Evolutionary conservation across 2,888 invertebrate genomes (phyloP).

Genomic region (Macaria notata): DNA sequence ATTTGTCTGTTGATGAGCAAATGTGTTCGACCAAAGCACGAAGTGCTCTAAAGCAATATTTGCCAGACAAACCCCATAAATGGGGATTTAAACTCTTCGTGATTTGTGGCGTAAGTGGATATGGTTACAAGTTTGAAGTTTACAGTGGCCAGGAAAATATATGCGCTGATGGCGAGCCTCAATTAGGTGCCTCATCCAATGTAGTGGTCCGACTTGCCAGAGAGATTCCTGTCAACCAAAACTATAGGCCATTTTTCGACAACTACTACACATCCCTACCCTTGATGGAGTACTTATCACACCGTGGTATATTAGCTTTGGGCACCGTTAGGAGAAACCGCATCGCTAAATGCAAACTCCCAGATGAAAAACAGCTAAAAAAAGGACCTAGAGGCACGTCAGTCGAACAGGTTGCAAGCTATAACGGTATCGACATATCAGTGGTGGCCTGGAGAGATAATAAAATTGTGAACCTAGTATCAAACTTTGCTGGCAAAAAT

Average conservation of each 20-base stretch:
- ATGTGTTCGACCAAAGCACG: slow-evolving; percentile 1
- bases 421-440: too few relatives aligned
- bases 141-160: not conserved
- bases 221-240: not conserved
- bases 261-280: not conserved
- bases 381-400: too few relatives aligned
- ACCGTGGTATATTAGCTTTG: not conserved
- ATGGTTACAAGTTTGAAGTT: not conserved
- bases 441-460: too few relatives aligned
- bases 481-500: too few relatives aligned
- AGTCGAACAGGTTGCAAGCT: too few relatives aligned
- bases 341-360: too few relatives aligned
- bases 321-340: not conserved
- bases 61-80: not conserved
- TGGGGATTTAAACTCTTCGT: slow-evolving; percentile 4
- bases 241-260: not conserved
- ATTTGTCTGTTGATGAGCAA: slow-evolving; percentile 4
- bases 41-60: not conserved
- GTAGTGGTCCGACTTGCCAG: not conserved
- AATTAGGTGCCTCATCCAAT: not conserved
- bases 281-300: not conserved
- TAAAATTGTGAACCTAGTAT: too few relatives aligned
- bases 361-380: too few relatives aligned
- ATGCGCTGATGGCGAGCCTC: not conserved
- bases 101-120: not conserved